Conservation (phyloP, 2,888 invertebrate species). For the Xestoiulus laeticollis region DNA sequence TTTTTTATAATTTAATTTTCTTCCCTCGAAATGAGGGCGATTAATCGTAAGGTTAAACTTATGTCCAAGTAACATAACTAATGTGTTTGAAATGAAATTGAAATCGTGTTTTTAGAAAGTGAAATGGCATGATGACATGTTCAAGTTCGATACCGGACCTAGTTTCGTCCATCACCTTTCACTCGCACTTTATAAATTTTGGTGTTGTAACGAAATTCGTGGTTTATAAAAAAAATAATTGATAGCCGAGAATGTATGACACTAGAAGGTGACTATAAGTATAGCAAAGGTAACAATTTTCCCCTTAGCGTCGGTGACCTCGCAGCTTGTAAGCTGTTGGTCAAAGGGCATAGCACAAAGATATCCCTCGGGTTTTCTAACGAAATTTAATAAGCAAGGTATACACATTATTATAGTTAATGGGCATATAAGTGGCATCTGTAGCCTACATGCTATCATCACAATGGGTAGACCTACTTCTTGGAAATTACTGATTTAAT, state of each 20-base stretch:
- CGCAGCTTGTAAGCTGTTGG: neutral
- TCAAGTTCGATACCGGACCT: slow-evolving; percentile 34
- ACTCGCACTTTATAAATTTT: neutral
- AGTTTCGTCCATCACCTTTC: neutral
- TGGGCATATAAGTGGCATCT: slow-evolving; percentile 31
- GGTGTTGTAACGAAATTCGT: neutral
- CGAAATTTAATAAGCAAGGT: neutral
- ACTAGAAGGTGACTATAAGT: neutral
- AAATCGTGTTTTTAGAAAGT: neutral
- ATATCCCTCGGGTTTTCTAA: neutral
- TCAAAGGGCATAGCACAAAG: neutral
- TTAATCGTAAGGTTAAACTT: no score
- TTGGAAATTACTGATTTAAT: slow-evolving; percentile 29
- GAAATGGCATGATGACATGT: neutral
- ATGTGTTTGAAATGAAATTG: no score
- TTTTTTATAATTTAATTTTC: no score
- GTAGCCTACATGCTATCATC: slow-evolving; percentile 34
- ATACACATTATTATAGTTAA: neutral
- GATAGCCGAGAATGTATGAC: neutral
- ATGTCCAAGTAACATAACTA: no score
- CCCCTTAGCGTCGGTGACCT: neutral
- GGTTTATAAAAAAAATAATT: neutral
- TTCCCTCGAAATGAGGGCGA: no score
- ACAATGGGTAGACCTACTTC: slow-evolving; percentile 31
- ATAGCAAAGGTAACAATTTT: neutral